phyloP scores from a whole-genome alignment of 2,888 invertebrate species.

The Carterocephalus palaemon region DNA sequence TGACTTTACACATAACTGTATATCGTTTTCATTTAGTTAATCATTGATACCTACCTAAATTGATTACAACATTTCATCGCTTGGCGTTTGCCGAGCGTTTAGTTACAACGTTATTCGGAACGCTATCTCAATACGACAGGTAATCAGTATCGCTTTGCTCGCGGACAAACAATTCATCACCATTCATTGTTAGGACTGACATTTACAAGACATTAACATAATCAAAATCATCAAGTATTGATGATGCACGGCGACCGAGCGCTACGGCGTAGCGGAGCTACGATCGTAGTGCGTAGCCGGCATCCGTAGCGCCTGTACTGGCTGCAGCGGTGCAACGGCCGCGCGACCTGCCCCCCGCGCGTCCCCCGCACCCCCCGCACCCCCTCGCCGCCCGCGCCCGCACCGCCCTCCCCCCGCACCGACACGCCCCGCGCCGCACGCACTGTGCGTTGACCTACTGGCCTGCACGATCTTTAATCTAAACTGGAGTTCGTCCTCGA shows the following conservation, averaged over 20 bases:
- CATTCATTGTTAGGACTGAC: conserved; percentile 17
- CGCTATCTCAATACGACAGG: neutral
- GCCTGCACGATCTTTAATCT: conserved; percentile 75
- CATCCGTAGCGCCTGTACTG: conserved; percentile 59
- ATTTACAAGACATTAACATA: conserved; percentile 4
- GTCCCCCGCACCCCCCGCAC: conserved; percentile 32
- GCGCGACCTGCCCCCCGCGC: conserved; percentile 42
- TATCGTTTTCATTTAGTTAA: neutral
- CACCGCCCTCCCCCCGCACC: conserved; percentile 34
- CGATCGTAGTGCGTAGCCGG: conserved; percentile 50
- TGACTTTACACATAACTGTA: conserved; percentile 5
- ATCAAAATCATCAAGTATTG: conserved; percentile 7
- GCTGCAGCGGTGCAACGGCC: conserved; percentile 72
- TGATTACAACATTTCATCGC: conserved; percentile 1
- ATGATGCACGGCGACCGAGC: conserved; percentile 12
- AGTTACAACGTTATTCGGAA: neutral
- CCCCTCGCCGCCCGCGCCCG: conserved; percentile 31
- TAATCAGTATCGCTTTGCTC: conserved; percentile 1
- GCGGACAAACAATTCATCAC: conserved; percentile 17
- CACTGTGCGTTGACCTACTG: conserved; percentile 78
- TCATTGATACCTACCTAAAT: conserved; percentile 16
- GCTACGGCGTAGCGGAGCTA: conserved; percentile 50
- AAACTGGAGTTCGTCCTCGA: conserved; percentile 52
- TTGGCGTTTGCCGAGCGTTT: conserved; percentile 3
- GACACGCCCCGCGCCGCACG: conserved; percentile 54